Conservation (phyloP, 1,140 invertebrate species). For the Lepidurus apus region DNA sequence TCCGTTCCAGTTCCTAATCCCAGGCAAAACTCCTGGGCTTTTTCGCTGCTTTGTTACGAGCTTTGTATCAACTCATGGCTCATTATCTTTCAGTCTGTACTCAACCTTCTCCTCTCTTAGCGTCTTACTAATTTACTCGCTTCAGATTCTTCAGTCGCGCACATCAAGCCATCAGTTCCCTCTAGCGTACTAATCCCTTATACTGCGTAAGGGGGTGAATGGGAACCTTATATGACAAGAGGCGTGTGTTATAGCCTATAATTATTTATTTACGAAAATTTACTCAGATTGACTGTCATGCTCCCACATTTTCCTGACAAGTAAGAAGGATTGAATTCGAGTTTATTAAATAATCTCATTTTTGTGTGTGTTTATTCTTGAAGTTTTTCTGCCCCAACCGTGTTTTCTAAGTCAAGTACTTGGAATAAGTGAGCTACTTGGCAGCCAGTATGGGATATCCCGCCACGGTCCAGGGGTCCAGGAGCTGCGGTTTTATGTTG, state of each 20-base stretch:
- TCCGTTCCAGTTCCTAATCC: neutral
- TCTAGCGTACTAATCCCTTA: neutral
- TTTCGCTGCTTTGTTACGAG: conserved; percentile 7
- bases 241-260: too few species aligned
- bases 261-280: too few species aligned
- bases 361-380: neutral
- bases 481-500: neutral
- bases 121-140: neutral
- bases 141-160: neutral
- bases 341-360: neutral
- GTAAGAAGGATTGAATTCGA: too few species aligned
- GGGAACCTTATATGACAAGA: too few species aligned
- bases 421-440: neutral
- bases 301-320: too few species aligned
- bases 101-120: neutral
- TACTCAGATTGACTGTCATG: too few species aligned
- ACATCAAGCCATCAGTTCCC: neutral
- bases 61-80: conserved; percentile 9
- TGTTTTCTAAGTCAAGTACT: neutral
- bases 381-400: neutral
- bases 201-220: neutral
- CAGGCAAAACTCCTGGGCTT: neutral
- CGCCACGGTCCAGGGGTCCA: neutral
- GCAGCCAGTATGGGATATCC: neutral
- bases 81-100: neutral